phyloP scores from a whole-genome alignment of 2,797 vertebrate genomes.

The Darevskia nairensis region DNA sequence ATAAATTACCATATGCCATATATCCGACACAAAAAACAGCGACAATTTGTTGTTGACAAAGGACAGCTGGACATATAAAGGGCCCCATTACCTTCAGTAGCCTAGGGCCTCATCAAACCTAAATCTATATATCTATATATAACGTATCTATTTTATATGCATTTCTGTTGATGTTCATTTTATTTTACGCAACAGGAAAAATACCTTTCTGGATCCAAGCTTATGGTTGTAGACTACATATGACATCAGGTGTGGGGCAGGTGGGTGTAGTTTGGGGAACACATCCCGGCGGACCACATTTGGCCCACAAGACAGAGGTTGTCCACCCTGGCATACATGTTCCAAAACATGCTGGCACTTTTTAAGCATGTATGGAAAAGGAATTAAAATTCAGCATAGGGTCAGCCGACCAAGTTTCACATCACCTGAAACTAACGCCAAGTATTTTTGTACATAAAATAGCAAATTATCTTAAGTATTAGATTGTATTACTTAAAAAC shows the following conservation, averaged over 20 bases:
- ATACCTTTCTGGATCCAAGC: too few relatives aligned
- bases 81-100: too few relatives aligned
- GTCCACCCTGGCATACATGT: background rate
- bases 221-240: background rate
- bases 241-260: background rate
- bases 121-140: too few relatives aligned
- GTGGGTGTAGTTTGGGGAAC: background rate
- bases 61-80: too few relatives aligned
- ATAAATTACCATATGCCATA: too few relatives aligned
- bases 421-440: slow-evolving; percentile 31
- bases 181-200: too few relatives aligned
- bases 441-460: slow-evolving; percentile 1
- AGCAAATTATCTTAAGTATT: slow-evolving; percentile 27
- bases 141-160: background rate
- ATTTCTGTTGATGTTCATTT: background rate
- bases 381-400: slow-evolving; percentile 18
- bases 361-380: slow-evolving; percentile 20
- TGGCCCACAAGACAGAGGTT: too few relatives aligned
- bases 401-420: background rate
- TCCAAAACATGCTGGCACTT: slow-evolving; percentile 43
- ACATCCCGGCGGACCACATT: background rate
- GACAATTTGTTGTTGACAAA: too few relatives aligned
- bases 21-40: too few relatives aligned
- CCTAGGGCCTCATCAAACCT: too few relatives aligned
- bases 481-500: slow-evolving; percentile 21